Conservation (phyloP, 2,888 invertebrate species). For the Drosophila ustulata region DNA sequence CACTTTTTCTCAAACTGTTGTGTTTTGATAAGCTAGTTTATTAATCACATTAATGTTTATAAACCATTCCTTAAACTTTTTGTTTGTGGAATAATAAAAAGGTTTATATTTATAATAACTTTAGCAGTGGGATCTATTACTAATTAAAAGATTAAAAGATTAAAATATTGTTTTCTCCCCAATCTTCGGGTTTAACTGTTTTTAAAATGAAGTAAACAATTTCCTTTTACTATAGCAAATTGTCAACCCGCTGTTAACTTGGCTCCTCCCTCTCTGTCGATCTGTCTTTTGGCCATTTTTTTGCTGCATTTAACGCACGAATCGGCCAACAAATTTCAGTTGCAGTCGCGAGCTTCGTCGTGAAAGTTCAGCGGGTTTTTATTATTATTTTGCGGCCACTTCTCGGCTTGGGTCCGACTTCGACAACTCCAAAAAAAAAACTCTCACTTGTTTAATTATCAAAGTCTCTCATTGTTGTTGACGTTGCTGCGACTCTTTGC, state of each 20-base stretch:
- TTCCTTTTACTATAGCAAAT: constrained; percentile 11
- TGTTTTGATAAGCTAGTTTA: neutral
- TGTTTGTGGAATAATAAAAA: no score
- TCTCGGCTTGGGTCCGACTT: constrained; percentile 22
- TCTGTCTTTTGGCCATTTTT: constrained; percentile 3
- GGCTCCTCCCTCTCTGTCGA: neutral
- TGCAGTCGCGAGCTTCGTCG: constrained; percentile 73
- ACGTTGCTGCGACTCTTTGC: constrained; percentile 11
- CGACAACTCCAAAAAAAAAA: constrained; percentile 36
- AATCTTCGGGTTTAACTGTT: no score
- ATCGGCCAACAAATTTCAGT: constrained; percentile 58
- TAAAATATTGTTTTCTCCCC: no score
- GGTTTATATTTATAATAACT: no score
- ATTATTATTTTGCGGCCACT: constrained; percentile 34
- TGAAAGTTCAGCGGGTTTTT: constrained; percentile 69
- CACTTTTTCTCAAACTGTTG: neutral
- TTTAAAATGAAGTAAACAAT: constrained; percentile 4
- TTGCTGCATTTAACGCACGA: constrained; percentile 39
- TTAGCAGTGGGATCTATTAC: no score
- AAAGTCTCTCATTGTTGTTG: constrained; percentile 47
- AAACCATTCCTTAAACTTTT: no score
- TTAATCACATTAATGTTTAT: neutral
- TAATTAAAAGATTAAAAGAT: no score
- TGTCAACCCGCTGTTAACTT: constrained; percentile 20
- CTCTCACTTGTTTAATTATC: constrained; percentile 78